A percentile compares a stretch with the other conserved stretches of the same genome.
Evolutionary conservation across 2,113 vertebrate species (phyloP).

Genomic region (Lanius collurio): DNA sequence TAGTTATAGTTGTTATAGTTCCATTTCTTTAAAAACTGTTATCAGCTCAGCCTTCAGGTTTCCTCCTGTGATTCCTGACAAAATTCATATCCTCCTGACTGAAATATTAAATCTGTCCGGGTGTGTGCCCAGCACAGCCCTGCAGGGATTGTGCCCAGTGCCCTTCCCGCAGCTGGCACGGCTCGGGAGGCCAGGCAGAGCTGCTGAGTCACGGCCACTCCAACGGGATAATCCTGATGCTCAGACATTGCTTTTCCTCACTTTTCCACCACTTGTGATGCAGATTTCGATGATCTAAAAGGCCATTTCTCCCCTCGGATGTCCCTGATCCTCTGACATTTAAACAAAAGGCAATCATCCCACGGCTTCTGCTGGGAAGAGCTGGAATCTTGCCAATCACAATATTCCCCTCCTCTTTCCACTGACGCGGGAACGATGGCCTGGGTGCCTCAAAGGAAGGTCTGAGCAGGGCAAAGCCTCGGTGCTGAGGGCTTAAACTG

Average conservation of each 20-base stretch:
- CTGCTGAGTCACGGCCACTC: neutral
- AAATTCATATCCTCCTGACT: neutral
- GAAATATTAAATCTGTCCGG: neutral
- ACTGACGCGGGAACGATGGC: neutral
- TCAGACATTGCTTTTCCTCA: accelerated
- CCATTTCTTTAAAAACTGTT: neutral
- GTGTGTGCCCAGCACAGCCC: neutral
- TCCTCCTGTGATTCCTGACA: neutral
- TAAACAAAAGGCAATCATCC: constrained; percentile 54
- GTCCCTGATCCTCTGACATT: constrained; percentile 53
- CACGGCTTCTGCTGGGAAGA: neutral
- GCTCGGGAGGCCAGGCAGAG: neutral
- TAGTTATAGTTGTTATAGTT: too few species aligned
- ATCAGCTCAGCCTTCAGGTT: neutral
- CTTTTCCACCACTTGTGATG: neutral
- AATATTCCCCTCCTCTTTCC: constrained; percentile 50
- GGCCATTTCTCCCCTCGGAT: neutral
- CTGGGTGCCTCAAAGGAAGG: neutral
- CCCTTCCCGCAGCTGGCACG: neutral
- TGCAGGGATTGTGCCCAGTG: neutral
- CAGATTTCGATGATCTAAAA: neutral
- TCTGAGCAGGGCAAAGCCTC: neutral
- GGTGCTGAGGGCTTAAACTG: neutral
- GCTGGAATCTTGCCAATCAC: constrained; percentile 24
- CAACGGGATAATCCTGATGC: accelerated